Evolutionary conservation across 2,113 vertebrate genomes (phyloP), one percentile per base, ranked within the genome.

Genomic region (Condylura cristata): DNA sequence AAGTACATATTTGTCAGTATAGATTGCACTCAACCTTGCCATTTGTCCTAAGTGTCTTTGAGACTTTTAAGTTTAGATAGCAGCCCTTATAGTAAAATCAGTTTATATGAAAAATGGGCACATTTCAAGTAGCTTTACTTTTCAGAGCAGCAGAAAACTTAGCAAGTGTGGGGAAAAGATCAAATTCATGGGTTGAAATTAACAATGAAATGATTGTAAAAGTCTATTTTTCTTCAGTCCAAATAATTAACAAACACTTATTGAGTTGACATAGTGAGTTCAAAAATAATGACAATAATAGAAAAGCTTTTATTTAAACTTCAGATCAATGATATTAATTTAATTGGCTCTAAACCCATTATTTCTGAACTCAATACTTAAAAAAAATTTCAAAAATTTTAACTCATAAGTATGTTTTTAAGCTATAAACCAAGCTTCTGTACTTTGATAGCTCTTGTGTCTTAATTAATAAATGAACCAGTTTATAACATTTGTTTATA

Each of bases 201-300:
- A 96, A 96, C 91, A 91, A 94, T 93, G 94, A 94, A 81, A 91
- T 96, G 96, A 96, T 96, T 96, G 87, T 78, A 93, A 96, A 97
- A 91, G 82, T 86, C 89, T 94, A 96, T 95, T 95, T 96, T 95
- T 95, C 90, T 81, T 76, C 41, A 94, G 76, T 65, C 80, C 89
- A 96, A 94, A 93, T 70, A 96, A 97, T 95, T 97, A 96, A 91
- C 70, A 87, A 96, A 95, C 93, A 90, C 53, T 86, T 94, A 92
- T 41, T 91, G 93, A 93, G 66, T 93, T 81, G 89, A 93, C 75
- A 80, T 68, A 71, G 41, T 93, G 44, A 81, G 48, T 81, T 94
- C 41, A 74, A 95, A 97, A 96, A 51, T 95, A 96, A 97, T 94
- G 95, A 92, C 58, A 96, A 72, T 86, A 53, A 96, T 93, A 83